Evolutionary conservation across 2,888 invertebrate species (phyloP), one percentile per base, ranked within the genome.

Genomic region (Opisthograptis luteolata): DNA sequence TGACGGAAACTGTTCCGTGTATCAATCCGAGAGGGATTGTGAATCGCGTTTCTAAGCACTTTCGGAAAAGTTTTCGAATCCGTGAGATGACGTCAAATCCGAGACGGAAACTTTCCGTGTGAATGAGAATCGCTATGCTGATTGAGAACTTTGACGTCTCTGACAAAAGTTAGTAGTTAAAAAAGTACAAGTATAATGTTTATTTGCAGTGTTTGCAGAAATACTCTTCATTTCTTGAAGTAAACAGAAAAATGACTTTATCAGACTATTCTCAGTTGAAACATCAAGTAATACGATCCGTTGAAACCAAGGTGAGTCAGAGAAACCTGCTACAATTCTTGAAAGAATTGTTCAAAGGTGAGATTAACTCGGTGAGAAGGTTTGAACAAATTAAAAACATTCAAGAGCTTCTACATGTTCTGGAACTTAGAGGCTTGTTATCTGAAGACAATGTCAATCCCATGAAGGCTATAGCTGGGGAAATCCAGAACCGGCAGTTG

Each of bases 341-440:
- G 43, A 90, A 88, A 66, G 79, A 79, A 25, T 55, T 78, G 20
- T 89, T 80, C 51, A 74, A 61, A 58, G 75, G 76, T 17, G 76
- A 72, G 9, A 87, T 90, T 32, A 87, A 89, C 59, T 90, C 89
- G 1, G 68, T 76, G 1, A 74, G 89, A 59, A 72, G 81, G 56
- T 83, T 68, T 57, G 89, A 89, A 65, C 65, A 79, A 62, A 81
- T 88, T 22, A 68, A 51, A 13, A 78, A 73, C 2, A 72, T 87
- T 35, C 71, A 79, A 3, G 68, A 88, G 24, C 66, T 90, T 22
- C 50, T 90, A 4, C 73, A 66, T 14, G 62, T 87, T 31, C 67
- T 90, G 44, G 89, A 90, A 75, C 60, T 84, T 10, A 68, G 89
- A 54, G 82, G 83, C 51, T 50, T 81, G 6, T 55, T 90, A 27